Conservation (phyloP, 2,888 invertebrate species). For the Diarsia dahlii region DNA sequence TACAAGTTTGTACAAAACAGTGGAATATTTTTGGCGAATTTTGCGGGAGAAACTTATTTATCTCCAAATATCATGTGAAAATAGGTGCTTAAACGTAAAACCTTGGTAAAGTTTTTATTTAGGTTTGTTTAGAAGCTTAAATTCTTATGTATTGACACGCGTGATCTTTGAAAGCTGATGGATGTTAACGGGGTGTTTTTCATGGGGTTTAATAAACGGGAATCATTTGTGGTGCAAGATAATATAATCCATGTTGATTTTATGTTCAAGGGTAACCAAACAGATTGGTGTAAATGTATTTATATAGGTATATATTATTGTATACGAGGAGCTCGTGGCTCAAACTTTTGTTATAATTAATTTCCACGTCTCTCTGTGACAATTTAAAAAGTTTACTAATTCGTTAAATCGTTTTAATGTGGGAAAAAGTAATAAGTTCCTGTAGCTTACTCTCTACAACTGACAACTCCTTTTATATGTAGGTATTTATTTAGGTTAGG, state of each 20-base stretch:
- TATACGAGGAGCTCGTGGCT: too few species aligned
- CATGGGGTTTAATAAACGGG: neutral
- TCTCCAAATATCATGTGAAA: neutral
- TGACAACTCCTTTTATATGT: too few species aligned
- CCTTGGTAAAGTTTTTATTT: neutral
- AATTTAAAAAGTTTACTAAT: too few species aligned
- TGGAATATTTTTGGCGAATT: constrained; percentile 21
- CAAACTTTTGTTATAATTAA: too few species aligned
- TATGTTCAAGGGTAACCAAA: neutral
- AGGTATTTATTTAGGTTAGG: neutral
- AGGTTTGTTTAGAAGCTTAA: neutral
- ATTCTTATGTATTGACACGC: constrained; percentile 33
- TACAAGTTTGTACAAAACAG: constrained; percentile 14
- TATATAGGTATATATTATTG: too few species aligned
- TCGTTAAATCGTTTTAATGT: neutral
- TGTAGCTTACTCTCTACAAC: neutral
- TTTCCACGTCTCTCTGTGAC: neutral
- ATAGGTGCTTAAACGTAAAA: neutral
- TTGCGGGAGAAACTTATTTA: neutral
- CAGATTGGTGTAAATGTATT: too few species aligned
- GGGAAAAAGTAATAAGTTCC: too few species aligned
- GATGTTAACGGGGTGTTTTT: neutral
- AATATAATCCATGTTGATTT: neutral
- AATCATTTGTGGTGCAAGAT: too few species aligned
- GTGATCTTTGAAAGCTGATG: constrained; percentile 8